Evolutionary conservation across 2,113 vertebrate genomes (phyloP).

Genomic region (Hippocampus abdominalis): DNA sequence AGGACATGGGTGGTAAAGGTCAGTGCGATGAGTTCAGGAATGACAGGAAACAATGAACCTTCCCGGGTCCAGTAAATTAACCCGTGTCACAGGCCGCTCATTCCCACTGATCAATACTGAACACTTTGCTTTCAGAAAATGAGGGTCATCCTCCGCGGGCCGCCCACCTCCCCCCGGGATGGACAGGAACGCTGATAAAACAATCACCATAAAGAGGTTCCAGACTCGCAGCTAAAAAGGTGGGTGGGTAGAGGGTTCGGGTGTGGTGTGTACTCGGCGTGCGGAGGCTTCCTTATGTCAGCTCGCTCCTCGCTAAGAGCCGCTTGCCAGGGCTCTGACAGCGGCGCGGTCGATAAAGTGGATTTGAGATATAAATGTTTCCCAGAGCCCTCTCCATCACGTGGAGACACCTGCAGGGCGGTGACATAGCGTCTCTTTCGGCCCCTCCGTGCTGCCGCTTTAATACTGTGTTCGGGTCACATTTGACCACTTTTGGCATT

Average conservation of each 20-base stretch:
- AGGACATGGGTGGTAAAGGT: conserved; percentile 65
- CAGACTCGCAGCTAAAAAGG: conserved; percentile 58
- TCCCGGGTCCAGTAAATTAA: conserved; percentile 75
- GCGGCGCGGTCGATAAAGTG: conserved; percentile 69
- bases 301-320: conserved; percentile 55
- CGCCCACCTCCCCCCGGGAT: conserved; percentile 52
- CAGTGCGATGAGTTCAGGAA: conserved; percentile 70
- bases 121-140: conserved; percentile 78
- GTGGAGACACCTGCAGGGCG: conserved; percentile 53
- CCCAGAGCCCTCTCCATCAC: conserved; percentile 65
- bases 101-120: conserved; percentile 75
- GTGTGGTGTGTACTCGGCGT: not conserved
- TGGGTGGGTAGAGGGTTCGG: not conserved
- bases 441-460: not conserved
- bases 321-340: conserved; percentile 62
- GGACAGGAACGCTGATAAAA: conserved; percentile 72
- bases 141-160: conserved; percentile 71
- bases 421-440: conserved; percentile 24
- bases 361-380: conserved; percentile 74
- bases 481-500: not conserved
- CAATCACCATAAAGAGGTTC: conserved; percentile 76
- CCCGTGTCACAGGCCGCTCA: conserved; percentile 69
- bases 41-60: conserved; percentile 78
- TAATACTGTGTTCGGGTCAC: not conserved
- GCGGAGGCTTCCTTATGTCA: conserved; percentile 32